Percentiles rank a stretch among this genome's conserved stretches.
phyloP scores from a whole-genome alignment of 37 sponge, comb jelly and placozoan genomes.

The Crambe crambe region DNA sequence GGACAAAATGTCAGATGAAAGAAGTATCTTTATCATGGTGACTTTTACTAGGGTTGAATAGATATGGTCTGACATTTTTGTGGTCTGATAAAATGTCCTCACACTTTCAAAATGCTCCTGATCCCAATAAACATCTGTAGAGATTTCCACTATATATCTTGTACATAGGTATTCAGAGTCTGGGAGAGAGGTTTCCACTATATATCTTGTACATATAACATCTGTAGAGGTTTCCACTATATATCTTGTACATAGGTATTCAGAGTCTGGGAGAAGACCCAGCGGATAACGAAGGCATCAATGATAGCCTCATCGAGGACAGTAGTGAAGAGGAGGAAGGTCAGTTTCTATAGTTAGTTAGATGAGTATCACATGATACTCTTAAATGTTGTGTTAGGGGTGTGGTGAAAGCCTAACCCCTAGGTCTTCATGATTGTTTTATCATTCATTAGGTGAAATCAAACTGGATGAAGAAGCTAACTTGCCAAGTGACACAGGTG shows the following conservation, averaged over 20 bases:
- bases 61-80: too few species aligned
- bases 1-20: too few species aligned
- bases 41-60: too few species aligned
- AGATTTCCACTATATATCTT: background rate
- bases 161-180: constrained; percentile 5
- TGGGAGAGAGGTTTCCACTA: too few species aligned
- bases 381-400: background rate
- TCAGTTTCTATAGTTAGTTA: background rate
- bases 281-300: constrained; percentile 10
- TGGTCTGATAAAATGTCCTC: too few species aligned
- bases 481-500: too few species aligned
- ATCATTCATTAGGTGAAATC: background rate
- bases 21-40: too few species aligned
- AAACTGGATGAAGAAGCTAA: background rate
- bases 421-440: too few species aligned
- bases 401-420: background rate
- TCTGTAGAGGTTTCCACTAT: too few species aligned
- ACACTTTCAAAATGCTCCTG: too few species aligned
- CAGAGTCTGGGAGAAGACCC: constrained; percentile 7
- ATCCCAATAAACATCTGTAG: too few species aligned
- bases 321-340: constrained; percentile 15
- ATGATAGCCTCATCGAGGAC: constrained; percentile 42
- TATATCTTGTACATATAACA: too few species aligned
- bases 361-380: background rate
- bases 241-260: background rate